Conservation (phyloP, 2,113 vertebrate genomes). For the Hydrochoerus hydrochaeris region DNA sequence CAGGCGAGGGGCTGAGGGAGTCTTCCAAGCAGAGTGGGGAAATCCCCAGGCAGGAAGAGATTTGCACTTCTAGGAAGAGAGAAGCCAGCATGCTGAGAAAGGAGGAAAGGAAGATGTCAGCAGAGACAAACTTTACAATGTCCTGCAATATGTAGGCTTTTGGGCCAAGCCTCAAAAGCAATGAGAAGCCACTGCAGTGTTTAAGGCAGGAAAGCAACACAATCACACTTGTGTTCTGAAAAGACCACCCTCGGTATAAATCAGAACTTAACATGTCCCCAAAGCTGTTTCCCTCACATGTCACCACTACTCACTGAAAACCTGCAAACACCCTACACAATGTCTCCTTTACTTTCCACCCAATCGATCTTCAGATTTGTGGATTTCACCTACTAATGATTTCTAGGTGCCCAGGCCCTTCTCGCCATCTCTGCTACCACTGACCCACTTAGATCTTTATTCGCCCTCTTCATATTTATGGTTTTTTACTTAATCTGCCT, state of each 20-base stretch:
- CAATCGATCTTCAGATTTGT: not conserved
- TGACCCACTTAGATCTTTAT: not conserved
- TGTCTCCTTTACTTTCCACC: not conserved
- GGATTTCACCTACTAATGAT: not conserved
- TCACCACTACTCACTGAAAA: not conserved
- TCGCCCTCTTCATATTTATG: too few relatives aligned
- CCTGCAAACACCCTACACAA: not conserved
- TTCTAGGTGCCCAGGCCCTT: not conserved
- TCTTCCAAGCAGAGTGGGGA: not conserved
- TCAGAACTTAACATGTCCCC: not conserved
- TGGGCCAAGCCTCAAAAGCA: not conserved
- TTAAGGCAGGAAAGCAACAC: not conserved
- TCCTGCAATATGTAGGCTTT: not conserved
- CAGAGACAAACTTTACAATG: not conserved
- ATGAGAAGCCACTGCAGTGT: not conserved
- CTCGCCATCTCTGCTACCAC: not conserved
- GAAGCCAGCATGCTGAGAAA: not conserved
- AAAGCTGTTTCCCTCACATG: not conserved
- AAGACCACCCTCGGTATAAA: not conserved
- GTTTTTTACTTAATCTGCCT: not conserved
- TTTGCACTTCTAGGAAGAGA: not conserved
- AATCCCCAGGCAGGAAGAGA: not conserved
- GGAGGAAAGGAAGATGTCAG: not conserved
- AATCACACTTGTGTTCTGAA: not conserved
- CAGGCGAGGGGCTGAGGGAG: not conserved